Evolutionary conservation across 1,140 invertebrate genomes (phyloP).

Genomic region (Eurosta solidaginis): DNA sequence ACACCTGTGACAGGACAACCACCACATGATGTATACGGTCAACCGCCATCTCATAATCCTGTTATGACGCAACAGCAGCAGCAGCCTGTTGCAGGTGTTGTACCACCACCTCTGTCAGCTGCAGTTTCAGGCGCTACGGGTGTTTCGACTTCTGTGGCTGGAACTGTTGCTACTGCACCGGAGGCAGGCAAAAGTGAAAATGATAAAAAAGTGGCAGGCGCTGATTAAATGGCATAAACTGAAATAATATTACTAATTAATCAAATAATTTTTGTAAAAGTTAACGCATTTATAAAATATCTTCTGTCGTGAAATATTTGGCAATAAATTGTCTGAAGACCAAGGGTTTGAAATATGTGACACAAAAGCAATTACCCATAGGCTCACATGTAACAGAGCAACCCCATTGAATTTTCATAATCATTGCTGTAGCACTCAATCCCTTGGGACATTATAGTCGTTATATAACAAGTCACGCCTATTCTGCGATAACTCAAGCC

Average conservation of each 20-base stretch:
- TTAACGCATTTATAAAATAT: too few relatives aligned
- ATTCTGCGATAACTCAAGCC: too few relatives aligned
- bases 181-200: neutral
- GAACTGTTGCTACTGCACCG: neutral
- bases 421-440: too few relatives aligned
- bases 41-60: slow-evolving; percentile 17
- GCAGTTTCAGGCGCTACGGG: neutral
- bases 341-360: too few relatives aligned
- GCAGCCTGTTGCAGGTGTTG: neutral
- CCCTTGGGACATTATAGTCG: too few relatives aligned
- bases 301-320: neutral
- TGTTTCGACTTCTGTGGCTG: neutral
- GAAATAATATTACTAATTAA: neutral
- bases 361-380: too few relatives aligned
- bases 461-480: too few relatives aligned
- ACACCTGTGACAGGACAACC: slow-evolving; percentile 35
- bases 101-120: neutral
- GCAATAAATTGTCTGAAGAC: neutral
- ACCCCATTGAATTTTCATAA: too few relatives aligned
- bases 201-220: neutral
- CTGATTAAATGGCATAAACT: neutral
- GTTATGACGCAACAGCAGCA: slow-evolving; percentile 24
- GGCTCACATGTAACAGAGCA: too few relatives aligned
- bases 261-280: too few relatives aligned
- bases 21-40: slow-evolving; percentile 34